phyloP scores from a whole-genome alignment of 2,797 vertebrate species.

The Poeciliopsis presidionis region DNA sequence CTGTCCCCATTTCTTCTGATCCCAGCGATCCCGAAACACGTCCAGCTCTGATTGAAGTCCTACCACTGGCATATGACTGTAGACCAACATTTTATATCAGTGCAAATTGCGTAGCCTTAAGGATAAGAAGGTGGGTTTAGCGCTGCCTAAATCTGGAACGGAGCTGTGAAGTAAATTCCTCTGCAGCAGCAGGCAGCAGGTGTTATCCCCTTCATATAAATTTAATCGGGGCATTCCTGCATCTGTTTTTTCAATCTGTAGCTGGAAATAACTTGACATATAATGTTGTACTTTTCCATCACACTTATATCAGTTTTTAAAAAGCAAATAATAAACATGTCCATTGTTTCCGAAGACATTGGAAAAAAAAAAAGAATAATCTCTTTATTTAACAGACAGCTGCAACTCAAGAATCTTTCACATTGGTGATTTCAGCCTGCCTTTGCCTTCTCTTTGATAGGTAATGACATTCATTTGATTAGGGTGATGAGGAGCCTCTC shows the following conservation, averaged over 20 bases:
- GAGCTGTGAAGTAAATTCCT: conserved; percentile 32
- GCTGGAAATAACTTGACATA: neutral
- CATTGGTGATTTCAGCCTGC: neutral
- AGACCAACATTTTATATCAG: conserved; percentile 25
- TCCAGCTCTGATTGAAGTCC: conserved; percentile 21
- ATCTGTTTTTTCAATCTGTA: neutral
- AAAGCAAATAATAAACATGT: conserved; percentile 4
- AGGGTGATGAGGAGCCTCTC: conserved; percentile 1
- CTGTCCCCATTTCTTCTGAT: conserved; percentile 23
- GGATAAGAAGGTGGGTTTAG: conserved; percentile 1
- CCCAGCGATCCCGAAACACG: conserved; percentile 31
- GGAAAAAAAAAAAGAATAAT: neutral
- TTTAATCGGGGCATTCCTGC: conserved; percentile 6
- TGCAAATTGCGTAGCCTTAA: conserved; percentile 3
- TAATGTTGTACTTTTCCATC: conserved; percentile 39
- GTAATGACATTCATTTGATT: neutral
- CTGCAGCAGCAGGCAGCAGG: conserved; percentile 18
- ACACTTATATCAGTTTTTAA: conserved; percentile 10
- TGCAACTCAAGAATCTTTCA: conserved; percentile 1
- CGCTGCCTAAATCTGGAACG: conserved; percentile 6
- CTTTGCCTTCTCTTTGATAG: neutral
- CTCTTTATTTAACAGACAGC: neutral
- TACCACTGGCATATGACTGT: conserved; percentile 22
- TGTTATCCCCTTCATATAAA: neutral
- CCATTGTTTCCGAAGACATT: neutral